phyloP scores from a whole-genome alignment of 1,140 invertebrate species.

The Leptinotarsa undecemlineata region DNA sequence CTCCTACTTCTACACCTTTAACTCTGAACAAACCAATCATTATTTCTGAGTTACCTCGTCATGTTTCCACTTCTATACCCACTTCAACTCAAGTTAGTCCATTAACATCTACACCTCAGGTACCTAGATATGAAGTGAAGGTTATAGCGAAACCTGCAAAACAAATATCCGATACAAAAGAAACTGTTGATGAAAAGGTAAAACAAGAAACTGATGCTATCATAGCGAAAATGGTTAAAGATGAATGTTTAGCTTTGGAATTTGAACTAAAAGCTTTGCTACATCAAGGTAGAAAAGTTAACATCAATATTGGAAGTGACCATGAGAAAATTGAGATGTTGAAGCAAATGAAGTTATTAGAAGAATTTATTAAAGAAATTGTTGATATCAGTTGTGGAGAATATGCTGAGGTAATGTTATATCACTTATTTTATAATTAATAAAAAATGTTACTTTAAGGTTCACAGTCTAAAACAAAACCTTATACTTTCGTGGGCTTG shows the following conservation, averaged over 20 bases:
- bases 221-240: constrained; percentile 51
- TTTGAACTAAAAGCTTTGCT: constrained; percentile 65
- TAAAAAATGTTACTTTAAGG: constrained; percentile 50
- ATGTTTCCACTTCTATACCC: constrained; percentile 1
- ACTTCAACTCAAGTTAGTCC: constrained; percentile 4
- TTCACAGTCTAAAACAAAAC: constrained; percentile 62
- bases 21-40: constrained; percentile 23
- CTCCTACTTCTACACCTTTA: constrained; percentile 5
- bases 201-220: constrained; percentile 48
- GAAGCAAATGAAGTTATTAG: constrained; percentile 53
- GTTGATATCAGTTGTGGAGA: constrained; percentile 59
- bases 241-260: constrained; percentile 67
- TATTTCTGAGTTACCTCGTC: background rate
- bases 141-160: background rate
- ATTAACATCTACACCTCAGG: background rate
- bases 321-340: constrained; percentile 59
- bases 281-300: constrained; percentile 55
- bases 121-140: background rate
- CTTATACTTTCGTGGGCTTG: constrained; percentile 66
- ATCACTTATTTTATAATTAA: constrained; percentile 12
- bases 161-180: constrained; percentile 10
- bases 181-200: constrained; percentile 13
- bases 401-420: constrained; percentile 53
- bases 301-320: constrained; percentile 60
- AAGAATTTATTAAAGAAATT: constrained; percentile 59